Conservation (phyloP, 2,888 invertebrate genomes). For the Drosophila eohydei region DNA sequence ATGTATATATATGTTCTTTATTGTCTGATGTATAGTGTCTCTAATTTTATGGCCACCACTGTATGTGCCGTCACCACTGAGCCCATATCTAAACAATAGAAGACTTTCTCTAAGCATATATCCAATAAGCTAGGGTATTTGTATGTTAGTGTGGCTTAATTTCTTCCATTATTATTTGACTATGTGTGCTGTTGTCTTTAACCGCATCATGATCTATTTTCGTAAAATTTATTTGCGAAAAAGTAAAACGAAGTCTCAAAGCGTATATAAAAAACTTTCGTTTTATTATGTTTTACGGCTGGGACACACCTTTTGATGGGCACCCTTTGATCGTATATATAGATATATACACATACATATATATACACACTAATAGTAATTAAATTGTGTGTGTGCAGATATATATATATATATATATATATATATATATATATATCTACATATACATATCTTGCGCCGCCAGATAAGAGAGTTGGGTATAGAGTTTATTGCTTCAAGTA, state of each 20-base stretch:
- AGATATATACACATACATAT: conserved; percentile 22
- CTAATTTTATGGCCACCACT: neutral
- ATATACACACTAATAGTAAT: conserved; percentile 53
- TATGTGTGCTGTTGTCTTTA: conserved; percentile 54
- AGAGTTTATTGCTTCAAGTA: conserved; percentile 76
- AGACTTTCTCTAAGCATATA: neutral
- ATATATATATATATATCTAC: conserved; percentile 4
- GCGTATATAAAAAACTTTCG: conserved; percentile 56
- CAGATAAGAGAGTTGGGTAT: conserved; percentile 46
- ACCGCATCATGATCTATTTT: conserved; percentile 76
- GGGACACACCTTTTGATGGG: conserved; percentile 71
- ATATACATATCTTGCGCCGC: conserved; percentile 27
- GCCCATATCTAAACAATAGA: neutral
- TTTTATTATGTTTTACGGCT: conserved; percentile 61
- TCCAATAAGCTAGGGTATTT: conserved; percentile 19
- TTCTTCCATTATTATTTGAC: conserved; percentile 36
- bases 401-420: neutral
- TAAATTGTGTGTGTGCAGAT: conserved; percentile 46
- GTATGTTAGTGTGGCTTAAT: neutral
- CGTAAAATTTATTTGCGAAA: conserved; percentile 72
- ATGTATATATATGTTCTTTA: too few relatives aligned
- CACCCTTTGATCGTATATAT: conserved; percentile 64
- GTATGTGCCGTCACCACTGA: neutral
- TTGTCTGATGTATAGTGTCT: neutral
- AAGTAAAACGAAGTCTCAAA: conserved; percentile 34